Conservation (phyloP, 2,113 vertebrate species). For the Callospermophilus lateralis region DNA sequence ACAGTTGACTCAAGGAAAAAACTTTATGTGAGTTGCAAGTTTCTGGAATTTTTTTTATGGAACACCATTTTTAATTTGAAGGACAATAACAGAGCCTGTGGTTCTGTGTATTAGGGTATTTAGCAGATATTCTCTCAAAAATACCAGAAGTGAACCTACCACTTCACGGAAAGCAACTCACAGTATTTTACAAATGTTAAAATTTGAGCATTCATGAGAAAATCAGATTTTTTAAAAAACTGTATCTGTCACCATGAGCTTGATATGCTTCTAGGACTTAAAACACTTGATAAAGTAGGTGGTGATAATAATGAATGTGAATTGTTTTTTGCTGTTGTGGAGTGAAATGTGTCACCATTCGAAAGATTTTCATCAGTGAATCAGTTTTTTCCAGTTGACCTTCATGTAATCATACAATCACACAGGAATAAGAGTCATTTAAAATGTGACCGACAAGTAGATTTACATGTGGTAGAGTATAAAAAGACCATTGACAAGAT, state of each 20-base stretch:
- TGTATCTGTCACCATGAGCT: neutral
- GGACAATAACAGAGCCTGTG: neutral
- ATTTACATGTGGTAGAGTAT: slow-evolving; percentile 2
- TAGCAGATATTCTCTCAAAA: neutral
- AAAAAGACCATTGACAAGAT: slow-evolving; percentile 29
- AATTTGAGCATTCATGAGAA: slow-evolving; percentile 41
- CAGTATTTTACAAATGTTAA: slow-evolving; percentile 22
- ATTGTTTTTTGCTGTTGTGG: slow-evolving; percentile 6
- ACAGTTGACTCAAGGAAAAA: neutral
- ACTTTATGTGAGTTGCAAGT: neutral
- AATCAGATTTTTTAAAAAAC: neutral
- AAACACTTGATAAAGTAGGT: slow-evolving; percentile 7
- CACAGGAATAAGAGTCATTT: neutral
- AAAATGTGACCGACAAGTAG: neutral
- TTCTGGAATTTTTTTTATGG: neutral
- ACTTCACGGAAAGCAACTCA: slow-evolving; percentile 29
- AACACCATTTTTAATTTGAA: slow-evolving; percentile 19
- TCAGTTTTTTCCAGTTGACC: neutral
- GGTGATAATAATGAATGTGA: neutral
- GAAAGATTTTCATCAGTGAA: slow-evolving; percentile 17
- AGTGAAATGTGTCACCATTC: neutral
- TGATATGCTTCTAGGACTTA: neutral
- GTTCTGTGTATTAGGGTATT: neutral
- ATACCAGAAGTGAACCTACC: neutral
- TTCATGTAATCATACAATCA: neutral